Percentiles rank a stretch among this genome's conserved stretches.
Evolutionary conservation across 2,113 vertebrate species (phyloP).

Genomic region (Telmatochromis sp.): DNA sequence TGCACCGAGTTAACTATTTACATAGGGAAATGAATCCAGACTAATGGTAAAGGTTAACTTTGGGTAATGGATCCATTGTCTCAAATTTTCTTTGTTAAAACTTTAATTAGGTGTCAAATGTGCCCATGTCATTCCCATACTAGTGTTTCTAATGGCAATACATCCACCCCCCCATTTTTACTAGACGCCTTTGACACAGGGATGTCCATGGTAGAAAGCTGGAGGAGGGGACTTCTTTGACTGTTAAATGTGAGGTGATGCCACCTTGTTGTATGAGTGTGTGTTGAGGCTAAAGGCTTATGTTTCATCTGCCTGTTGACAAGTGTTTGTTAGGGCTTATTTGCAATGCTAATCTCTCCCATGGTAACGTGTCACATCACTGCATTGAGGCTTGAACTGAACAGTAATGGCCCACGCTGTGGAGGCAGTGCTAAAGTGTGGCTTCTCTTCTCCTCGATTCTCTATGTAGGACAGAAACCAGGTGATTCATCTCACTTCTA

Average conservation of each 20-base stretch:
- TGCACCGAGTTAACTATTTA: not conserved
- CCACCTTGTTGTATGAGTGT: not conserved
- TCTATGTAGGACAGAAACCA: not conserved
- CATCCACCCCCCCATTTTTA: not conserved
- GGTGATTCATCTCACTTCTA: not conserved
- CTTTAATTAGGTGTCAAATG: not conserved
- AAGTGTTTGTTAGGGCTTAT: not conserved
- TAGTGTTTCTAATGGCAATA: not conserved
- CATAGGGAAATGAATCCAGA: not conserved
- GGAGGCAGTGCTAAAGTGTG: not conserved
- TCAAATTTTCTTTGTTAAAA: not conserved
- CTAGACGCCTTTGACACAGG: not conserved
- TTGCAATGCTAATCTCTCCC: not conserved
- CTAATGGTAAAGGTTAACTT: not conserved
- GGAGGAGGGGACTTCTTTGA: not conserved
- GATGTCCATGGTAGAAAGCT: not conserved
- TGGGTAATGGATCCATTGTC: not conserved
- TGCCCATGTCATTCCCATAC: not conserved
- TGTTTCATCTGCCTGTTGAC: not conserved
- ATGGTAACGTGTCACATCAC: not conserved
- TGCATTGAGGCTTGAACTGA: not conserved
- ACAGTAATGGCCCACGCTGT: not conserved
- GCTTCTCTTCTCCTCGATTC: not conserved
- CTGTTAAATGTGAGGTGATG: not conserved
- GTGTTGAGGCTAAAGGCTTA: not conserved